phyloP scores from a whole-genome alignment of 92 coral and sea anemone genomes.

The Epizoanthus scotinus region DNA sequence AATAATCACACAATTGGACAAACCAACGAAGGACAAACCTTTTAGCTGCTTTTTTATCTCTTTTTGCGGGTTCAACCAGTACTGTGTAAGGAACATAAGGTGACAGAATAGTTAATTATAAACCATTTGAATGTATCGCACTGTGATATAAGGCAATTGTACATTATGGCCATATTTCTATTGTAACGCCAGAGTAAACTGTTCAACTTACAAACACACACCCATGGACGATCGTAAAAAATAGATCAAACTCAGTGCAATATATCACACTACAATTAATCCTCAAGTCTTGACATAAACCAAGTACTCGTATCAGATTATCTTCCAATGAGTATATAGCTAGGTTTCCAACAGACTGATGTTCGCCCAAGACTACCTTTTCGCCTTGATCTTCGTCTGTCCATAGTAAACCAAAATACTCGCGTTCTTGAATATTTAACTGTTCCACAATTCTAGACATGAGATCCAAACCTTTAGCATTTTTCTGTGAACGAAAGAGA shows the following conservation, averaged over 20 bases:
- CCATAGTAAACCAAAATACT: conserved; percentile 92
- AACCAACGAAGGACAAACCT: conserved; percentile 54
- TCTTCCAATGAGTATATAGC: not conserved
- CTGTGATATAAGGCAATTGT: too few relatives aligned
- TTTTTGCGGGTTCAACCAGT: conserved; percentile 93
- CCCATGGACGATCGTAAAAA: not conserved
- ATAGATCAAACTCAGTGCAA: not conserved
- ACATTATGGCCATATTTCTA: not conserved
- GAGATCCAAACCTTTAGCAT: conserved; percentile 87
- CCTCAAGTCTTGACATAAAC: not conserved
- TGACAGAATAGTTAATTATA: conserved; percentile 24
- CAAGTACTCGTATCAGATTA: conserved; percentile 7
- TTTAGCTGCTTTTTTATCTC: conserved; percentile 88
- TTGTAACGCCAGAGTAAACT: conserved; percentile 22
- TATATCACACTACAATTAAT: not conserved
- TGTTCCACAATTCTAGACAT: conserved; percentile 86
- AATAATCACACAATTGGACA: not conserved
- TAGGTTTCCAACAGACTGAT: not conserved
- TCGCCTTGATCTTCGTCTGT: conserved; percentile 74
- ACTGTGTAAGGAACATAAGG: conserved; percentile 54
- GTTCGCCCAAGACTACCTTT: conserved; percentile 58
- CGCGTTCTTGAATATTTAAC: conserved; percentile 83
- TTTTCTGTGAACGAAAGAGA: conserved; percentile 70
- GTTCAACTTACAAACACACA: not conserved
- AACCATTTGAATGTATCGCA: conserved; percentile 4